phyloP scores from a whole-genome alignment of 2,113 vertebrate species.

The Phyllostomus hastatus region DNA sequence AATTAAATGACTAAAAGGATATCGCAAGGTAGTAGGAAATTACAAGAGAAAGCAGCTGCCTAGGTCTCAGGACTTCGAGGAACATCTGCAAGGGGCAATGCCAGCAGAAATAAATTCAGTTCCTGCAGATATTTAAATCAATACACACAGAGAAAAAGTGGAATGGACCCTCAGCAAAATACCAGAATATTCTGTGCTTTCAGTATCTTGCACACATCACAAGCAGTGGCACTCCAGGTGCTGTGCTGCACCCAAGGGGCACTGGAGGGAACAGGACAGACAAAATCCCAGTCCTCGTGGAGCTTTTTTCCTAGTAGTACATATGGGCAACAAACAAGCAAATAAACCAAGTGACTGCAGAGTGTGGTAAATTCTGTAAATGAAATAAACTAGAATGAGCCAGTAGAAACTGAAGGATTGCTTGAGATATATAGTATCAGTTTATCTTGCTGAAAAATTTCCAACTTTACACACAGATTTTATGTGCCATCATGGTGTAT shows the following conservation, averaged over 20 bases:
- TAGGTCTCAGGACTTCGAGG: neutral
- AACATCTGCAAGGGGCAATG: neutral
- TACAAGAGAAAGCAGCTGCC: neutral
- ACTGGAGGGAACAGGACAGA: neutral
- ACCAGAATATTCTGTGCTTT: accelerated
- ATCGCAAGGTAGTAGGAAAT: neutral
- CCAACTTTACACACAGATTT: neutral
- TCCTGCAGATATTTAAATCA: neutral
- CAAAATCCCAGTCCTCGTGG: neutral
- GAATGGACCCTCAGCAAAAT: neutral
- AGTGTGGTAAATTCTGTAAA: neutral
- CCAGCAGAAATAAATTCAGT: neutral
- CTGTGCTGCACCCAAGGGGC: neutral
- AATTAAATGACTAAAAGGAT: neutral
- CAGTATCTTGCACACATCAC: accelerated
- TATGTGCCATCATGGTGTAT: neutral
- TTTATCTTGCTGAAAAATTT: neutral
- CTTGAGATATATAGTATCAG: neutral
- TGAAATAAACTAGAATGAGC: neutral
- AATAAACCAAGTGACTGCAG: neutral
- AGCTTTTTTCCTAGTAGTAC: neutral
- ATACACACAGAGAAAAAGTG: neutral
- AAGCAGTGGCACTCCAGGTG: neutral
- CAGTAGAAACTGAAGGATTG: neutral
- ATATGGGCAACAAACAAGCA: neutral